Conservation (phyloP, 2,888 invertebrate species). For the Labia minor region DNA sequence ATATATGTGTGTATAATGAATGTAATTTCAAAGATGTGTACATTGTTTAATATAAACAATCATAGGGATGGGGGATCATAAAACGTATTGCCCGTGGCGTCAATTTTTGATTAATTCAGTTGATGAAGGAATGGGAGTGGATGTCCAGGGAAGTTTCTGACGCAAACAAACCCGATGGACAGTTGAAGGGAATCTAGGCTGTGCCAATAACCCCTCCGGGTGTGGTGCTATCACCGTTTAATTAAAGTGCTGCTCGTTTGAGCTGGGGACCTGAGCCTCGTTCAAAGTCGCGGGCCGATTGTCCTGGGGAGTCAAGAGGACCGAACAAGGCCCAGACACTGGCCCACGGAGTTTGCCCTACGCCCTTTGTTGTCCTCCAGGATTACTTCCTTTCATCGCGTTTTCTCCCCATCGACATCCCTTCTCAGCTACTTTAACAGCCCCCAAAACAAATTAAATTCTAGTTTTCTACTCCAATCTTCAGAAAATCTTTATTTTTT, state of each 20-base stretch:
- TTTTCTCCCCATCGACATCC: not conserved
- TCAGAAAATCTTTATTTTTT: too few species aligned
- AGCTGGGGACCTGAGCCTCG: not conserved
- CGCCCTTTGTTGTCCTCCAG: not conserved
- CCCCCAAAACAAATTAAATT: not conserved
- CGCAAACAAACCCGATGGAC: not conserved
- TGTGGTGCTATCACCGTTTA: not conserved
- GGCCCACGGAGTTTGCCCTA: not conserved
- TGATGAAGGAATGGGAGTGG: too few species aligned
- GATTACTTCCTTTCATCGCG: not conserved
- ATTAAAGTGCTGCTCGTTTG: conserved; percentile 3
- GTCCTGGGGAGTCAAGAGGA: not conserved
- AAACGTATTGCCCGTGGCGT: too few species aligned
- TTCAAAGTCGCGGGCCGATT: conserved; percentile 13
- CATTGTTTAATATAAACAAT: too few species aligned
- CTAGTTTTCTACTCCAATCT: not conserved
- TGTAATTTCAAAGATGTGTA: not conserved
- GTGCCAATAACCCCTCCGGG: not conserved
- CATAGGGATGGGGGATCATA: too few species aligned
- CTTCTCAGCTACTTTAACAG: not conserved
- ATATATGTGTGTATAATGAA: not conserved
- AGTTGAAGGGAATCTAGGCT: not conserved
- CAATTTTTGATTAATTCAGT: too few species aligned
- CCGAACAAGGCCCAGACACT: not conserved
- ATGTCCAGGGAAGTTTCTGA: not conserved